Base-by-base conservation (phyloP, 2,888 invertebrate species). In the Chromoteleia sp. region DNA sequence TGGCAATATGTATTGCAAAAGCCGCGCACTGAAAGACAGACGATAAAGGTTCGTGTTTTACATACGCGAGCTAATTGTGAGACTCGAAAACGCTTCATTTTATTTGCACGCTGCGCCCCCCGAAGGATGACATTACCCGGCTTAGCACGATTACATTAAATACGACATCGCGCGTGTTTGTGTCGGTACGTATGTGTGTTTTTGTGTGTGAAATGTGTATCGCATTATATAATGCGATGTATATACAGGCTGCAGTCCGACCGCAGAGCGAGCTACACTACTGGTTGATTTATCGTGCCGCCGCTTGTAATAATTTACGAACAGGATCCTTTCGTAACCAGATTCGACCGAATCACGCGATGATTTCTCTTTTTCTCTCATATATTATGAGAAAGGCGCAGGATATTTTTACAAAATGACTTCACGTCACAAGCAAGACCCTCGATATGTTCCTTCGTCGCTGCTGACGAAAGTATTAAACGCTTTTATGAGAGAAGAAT, bases 301-400 rank as follows among this genome's bases (percentile, higher is more conserved):
- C 45, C 67, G 76, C 59, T 65, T 48, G 71, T 76, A 81, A 81
- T 67, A 81, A 71, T 81, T 81, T 68, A 80, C 74, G 56, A 74
- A 80, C 80, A 56, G 63, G 63, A 81, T 73, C 76, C 75, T 81
- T 77, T 77, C 81, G 77, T 68, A 77, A 71, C 81, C 77, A 73
- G 81, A 81, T 81, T 81, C 81, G 58, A 68, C 71, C 71, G 67
- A 81, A 81, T 81, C 81, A 76, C 75, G 71, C 65, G 71, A 73
- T 81, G 54, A 67, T 63, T 68, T 43, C 50, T 67, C 75, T 71
- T 81, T 76, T 71, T 65, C 45, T 14, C 54, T 59, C 39, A 65
- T 81, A 81, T 70, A 54, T 70, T 75, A 73, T 75, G 52, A 70
- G 50, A 70, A 79, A 0, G 21, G 30, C 19, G 19, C 12, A 12